phyloP scores from a whole-genome alignment of 2,797 vertebrate species.

The Setipinna tenuifilis region DNA sequence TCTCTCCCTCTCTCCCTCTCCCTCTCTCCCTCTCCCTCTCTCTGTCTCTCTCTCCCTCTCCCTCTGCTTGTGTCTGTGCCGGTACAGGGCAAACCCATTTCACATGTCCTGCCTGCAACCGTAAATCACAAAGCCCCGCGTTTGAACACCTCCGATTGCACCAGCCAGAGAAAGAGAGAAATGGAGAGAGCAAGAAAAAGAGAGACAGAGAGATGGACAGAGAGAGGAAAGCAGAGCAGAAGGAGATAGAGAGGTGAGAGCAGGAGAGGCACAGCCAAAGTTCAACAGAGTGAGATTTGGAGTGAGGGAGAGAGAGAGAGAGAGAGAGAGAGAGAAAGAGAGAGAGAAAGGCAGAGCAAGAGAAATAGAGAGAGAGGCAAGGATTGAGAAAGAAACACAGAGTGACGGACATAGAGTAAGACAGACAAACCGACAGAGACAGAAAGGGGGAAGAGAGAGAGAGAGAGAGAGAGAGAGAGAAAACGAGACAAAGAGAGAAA shows the following conservation, averaged over 20 bases:
- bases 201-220: constrained; percentile 9
- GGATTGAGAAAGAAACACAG: background rate
- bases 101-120: background rate
- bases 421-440: too few species aligned
- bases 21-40: background rate
- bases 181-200: constrained; percentile 21
- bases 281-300: background rate
- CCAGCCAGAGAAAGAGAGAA: constrained; percentile 20
- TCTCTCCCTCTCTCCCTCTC: too few species aligned
- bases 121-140: background rate
- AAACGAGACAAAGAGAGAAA: too few species aligned
- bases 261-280: too few species aligned
- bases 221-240: constrained; percentile 5
- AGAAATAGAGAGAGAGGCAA: constrained; percentile 8
- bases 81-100: constrained; percentile 3
- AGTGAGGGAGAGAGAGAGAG: constrained; percentile 25
- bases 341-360: background rate
- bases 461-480: background rate
- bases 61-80: background rate
- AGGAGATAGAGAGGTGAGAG: background rate
- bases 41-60: background rate
- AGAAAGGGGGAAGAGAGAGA: background rate
- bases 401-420: too few species aligned
- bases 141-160: constrained; percentile 14
- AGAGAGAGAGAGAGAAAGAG: constrained; percentile 3